phyloP scores from a whole-genome alignment of 1,140 invertebrate genomes.

The Drosophila kohkoa region DNA sequence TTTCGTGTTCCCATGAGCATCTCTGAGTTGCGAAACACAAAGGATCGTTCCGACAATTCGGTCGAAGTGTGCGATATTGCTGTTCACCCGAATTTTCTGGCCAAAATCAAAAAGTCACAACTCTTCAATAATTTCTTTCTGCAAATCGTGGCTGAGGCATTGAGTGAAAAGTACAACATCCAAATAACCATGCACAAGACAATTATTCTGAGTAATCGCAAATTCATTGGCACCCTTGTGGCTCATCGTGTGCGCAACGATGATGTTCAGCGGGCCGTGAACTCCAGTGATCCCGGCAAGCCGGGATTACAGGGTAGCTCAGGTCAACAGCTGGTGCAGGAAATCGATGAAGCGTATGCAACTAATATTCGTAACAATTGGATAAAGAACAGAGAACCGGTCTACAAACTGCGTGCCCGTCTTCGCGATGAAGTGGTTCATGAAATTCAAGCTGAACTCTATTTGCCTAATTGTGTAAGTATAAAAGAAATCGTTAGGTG shows the following conservation, averaged over 20 bases:
- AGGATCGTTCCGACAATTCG: conserved; percentile 90
- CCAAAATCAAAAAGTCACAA: conserved; percentile 88
- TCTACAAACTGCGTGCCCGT: conserved; percentile 84
- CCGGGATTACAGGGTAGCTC: not conserved
- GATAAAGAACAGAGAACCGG: conserved; percentile 52
- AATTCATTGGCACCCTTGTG: conserved; percentile 90
- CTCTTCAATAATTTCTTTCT: conserved; percentile 91
- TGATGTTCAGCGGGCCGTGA: conserved; percentile 85
- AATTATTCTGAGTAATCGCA: conserved; percentile 87
- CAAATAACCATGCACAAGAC: conserved; percentile 87
- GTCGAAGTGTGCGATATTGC: conserved; percentile 92
- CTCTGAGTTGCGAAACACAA: conserved; percentile 91
- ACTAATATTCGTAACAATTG: conserved; percentile 25
- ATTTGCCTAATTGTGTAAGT: conserved; percentile 85
- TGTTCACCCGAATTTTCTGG: conserved; percentile 90
- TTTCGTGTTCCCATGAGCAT: conserved; percentile 95
- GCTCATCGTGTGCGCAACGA: conserved; percentile 90
- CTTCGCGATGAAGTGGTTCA: conserved; percentile 71
- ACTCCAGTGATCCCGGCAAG: conserved; percentile 20
- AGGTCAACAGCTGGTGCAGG: conserved; percentile 58
- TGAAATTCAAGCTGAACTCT: conserved; percentile 85
- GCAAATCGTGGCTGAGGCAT: conserved; percentile 90
- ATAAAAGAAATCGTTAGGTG: not conserved
- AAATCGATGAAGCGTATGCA: conserved; percentile 79
- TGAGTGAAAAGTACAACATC: conserved; percentile 91